Percentiles rank a stretch among this genome's conserved stretches.
Evolutionary conservation across 1,140 invertebrate species (phyloP).

Genomic region (Battus philenor): DNA sequence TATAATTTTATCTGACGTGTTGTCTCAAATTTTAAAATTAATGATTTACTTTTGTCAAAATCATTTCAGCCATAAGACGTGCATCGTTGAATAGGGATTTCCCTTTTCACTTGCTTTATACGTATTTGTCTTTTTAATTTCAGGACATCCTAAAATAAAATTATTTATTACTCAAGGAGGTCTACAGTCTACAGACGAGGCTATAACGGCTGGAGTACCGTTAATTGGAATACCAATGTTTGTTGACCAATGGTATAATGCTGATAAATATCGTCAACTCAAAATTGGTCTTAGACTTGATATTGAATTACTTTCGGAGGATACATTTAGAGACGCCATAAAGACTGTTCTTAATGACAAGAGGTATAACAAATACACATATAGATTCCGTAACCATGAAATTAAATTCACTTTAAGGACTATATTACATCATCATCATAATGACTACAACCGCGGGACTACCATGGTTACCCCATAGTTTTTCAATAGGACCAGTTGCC

Average conservation of each 20-base stretch:
- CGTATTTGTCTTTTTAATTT: conserved; percentile 6
- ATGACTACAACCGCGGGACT: too few relatives aligned
- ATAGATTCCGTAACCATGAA: not conserved
- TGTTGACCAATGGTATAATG: conserved; percentile 38
- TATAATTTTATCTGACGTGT: too few relatives aligned
- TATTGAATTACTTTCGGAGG: conserved; percentile 11
- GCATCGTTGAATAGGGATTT: too few relatives aligned
- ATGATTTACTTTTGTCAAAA: too few relatives aligned
- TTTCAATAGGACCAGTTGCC: too few relatives aligned
- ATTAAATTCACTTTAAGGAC: not conserved
- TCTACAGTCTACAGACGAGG: conserved; percentile 31
- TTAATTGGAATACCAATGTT: conserved; percentile 30
- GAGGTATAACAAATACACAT: conserved; percentile 10
- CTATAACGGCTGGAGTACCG: conserved; percentile 29
- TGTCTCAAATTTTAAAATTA: too few relatives aligned
- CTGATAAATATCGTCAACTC: conserved; percentile 27
- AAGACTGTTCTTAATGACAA: conserved; percentile 7
- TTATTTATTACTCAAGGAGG: conserved; percentile 42
- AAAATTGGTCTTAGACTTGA: conserved; percentile 26
- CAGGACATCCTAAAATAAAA: conserved; percentile 33
- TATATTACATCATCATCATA: too few relatives aligned
- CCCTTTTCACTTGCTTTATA: too few relatives aligned
- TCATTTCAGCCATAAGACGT: too few relatives aligned
- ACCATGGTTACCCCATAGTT: too few relatives aligned
- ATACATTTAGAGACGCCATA: conserved; percentile 8